Base-by-base conservation (phyloP, 2,888 invertebrate genomes). In the Stenodera caucasica region DNA sequence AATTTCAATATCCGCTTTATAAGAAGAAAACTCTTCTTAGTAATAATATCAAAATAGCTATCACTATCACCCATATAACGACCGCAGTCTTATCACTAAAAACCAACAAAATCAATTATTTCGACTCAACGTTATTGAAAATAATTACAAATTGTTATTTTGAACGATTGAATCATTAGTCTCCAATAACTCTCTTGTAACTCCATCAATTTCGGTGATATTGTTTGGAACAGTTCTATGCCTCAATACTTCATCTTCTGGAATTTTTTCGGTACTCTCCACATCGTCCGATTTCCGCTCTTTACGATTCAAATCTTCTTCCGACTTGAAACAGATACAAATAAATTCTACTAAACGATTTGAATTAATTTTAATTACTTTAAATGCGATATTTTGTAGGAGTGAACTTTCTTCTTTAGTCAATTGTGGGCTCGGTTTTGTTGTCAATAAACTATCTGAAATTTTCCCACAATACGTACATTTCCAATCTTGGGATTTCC, bases 401-500 rank as follows among this genome's bases (percentile, higher is more conserved):
- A 85, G 77, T 40, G 81, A 80, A 29, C 80, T 80, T 67, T 85
- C 85, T 67, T 85, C 85, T 67, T 82, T 78, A 0, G 85, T 84
- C 18, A 84, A 61, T 51, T 66, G 68, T 14, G 70, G 71, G 37
- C 64, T 66, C 26, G 78, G 74, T 5, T 75, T 73, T 49, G 78
- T 77, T 56, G 78, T 77, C 1, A 81, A 78, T 50, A 89, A 76
- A 57, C 86, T 81, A 55, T 83, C 78, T 2, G 81, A 77, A 54
- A 88, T 83, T 67, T 81, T 82, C 0, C 90, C 90, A 79, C 90
- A 90, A 11, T 78, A 78, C 0, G 82, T 78, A 72, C 90, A 90
- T 69, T 84, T 83, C 86, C 87, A 90, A 56, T 80, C 82, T 57
- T 81, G 77, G 0, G 89, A 89, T 72, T 89, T 91, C 74, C 86